Evolutionary conservation across 2,797 vertebrate genomes (phyloP).

Genomic region (Channa striata): DNA sequence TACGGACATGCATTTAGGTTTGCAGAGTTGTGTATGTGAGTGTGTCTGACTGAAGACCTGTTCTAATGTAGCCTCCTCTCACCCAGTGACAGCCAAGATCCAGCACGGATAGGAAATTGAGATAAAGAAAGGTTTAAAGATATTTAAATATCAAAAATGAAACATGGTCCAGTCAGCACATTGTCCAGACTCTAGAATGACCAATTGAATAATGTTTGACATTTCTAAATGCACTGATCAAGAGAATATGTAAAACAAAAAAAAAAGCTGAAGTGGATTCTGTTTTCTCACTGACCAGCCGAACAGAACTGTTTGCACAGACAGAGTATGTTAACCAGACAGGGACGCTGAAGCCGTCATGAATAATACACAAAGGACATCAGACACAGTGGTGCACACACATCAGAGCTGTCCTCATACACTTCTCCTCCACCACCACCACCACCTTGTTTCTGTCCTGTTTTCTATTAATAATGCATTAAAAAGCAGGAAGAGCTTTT

Average conservation of each 20-base stretch:
- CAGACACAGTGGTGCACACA: conserved; percentile 68
- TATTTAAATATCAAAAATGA: background rate
- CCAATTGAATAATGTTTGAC: conserved; percentile 1
- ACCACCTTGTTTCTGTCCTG: conserved; percentile 31
- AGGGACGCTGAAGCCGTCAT: conserved; percentile 79
- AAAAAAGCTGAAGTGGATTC: background rate
- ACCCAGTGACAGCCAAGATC: no score
- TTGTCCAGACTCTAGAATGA: background rate
- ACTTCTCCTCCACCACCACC: conserved; percentile 11
- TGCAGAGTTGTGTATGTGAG: no score
- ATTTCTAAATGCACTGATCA: conserved; percentile 12
- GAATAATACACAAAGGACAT: conserved; percentile 86
- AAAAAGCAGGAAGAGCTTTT: conserved; percentile 77
- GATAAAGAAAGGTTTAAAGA: background rate
- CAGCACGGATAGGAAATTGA: no score
- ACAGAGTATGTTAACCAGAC: conserved; percentile 74
- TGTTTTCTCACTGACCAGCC: conserved; percentile 55
- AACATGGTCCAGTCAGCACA: background rate
- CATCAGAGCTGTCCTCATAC: conserved; percentile 46
- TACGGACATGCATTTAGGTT: no score
- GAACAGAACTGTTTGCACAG: conserved; percentile 49
- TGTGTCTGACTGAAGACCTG: no score
- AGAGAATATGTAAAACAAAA: background rate
- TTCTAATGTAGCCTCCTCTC: no score
- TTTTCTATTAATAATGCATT: conserved; percentile 84